Percentiles rank a stretch among this genome's conserved stretches.
Evolutionary conservation across 2,888 invertebrate species (phyloP).

Genomic region (Frankliniella fusca): DNA sequence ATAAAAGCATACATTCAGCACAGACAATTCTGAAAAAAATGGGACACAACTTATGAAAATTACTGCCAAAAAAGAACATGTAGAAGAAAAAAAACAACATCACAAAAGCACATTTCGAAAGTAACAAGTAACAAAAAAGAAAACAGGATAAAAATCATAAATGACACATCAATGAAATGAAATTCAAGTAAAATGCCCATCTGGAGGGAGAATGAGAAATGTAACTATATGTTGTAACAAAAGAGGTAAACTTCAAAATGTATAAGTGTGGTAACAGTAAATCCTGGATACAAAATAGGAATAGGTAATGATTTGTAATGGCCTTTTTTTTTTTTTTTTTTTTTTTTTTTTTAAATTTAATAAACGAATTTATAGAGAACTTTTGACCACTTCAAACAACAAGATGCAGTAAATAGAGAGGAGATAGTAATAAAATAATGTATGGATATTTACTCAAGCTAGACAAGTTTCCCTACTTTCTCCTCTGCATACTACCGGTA

Average conservation of each 20-base stretch:
- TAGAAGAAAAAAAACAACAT: slow-evolving; percentile 1
- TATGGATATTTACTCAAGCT: too few species aligned
- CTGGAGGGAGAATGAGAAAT: background rate
- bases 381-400: too few species aligned
- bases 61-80: background rate
- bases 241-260: background rate
- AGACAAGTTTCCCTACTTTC: too few species aligned
- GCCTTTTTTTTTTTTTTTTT: background rate
- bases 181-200: background rate
- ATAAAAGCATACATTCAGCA: too few species aligned
- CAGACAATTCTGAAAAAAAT: too few species aligned
- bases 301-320: background rate
- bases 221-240: too few species aligned
- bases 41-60: background rate
- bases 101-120: background rate
- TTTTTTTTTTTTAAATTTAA: background rate
- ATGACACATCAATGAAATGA: background rate
- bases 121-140: slow-evolving; percentile 13
- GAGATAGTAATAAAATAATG: too few species aligned
- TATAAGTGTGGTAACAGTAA: background rate
- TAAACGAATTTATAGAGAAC: background rate
- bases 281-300: background rate
- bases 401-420: too few species aligned
- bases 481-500: too few species aligned
- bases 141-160: background rate